These are phyloP conservation scores for Halcyon smyrnensis DNA, from an alignment of 2,797 vertebrate genomes.

Conservation along the genomic window DNA sequence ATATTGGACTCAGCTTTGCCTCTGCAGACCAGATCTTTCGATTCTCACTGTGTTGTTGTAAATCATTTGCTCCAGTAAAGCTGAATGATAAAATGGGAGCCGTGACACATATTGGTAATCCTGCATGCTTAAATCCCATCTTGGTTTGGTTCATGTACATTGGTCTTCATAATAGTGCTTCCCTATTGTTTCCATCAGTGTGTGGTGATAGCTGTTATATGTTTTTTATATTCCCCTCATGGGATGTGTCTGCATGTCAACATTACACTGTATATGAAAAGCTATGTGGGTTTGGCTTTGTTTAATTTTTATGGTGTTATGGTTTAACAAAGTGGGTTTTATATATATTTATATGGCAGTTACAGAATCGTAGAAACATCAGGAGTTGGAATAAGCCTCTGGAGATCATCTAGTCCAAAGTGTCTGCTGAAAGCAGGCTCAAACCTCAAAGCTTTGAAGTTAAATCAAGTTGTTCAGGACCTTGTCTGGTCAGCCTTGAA, in stretches of 20 bases:
- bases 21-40: not conserved
- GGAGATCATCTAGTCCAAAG: not conserved
- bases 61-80: constrained; percentile 1
- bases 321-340: not conserved
- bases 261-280: not conserved
- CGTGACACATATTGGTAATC: not conserved
- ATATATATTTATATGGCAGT: not conserved
- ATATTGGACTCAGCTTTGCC: not conserved
- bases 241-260: not conserved
- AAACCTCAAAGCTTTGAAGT: not conserved
- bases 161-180: not conserved
- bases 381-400: not conserved
- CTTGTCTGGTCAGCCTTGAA: not conserved
- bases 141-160: not conserved
- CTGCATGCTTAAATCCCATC: not conserved
- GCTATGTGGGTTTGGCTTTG: not conserved
- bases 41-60: not conserved
- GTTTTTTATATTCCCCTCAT: not conserved
- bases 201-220: not conserved
- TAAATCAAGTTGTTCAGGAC: not conserved
- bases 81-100: not conserved
- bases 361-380: not conserved
- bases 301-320: not conserved
- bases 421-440: not conserved
- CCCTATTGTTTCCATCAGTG: not conserved